phyloP scores from a whole-genome alignment of 1,140 invertebrate genomes.

The Mya arenaria region DNA sequence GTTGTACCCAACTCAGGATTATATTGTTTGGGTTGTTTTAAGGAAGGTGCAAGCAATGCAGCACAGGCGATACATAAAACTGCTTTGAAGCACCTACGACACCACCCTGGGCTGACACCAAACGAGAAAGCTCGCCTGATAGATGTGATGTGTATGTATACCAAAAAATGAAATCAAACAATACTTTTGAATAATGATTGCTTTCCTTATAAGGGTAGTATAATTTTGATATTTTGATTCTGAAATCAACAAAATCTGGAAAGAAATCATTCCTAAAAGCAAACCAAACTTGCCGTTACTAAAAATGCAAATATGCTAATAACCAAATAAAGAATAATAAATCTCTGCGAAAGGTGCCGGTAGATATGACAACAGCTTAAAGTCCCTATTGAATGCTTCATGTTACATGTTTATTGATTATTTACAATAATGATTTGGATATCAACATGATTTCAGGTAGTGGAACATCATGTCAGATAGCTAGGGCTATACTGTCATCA shows the following conservation, averaged over 20 bases:
- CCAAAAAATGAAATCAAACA: background rate
- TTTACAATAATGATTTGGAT: too few relatives aligned
- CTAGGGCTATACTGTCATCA: background rate
- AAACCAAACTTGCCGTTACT: too few relatives aligned
- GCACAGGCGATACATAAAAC: background rate
- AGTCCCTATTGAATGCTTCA: too few relatives aligned
- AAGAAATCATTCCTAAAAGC: too few relatives aligned
- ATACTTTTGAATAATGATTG: background rate
- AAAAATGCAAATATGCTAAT: background rate
- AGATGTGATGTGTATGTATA: constrained; percentile 8
- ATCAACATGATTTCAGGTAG: too few relatives aligned
- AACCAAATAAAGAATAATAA: background rate
- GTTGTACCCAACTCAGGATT: too few relatives aligned
- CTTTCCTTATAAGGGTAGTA: too few relatives aligned
- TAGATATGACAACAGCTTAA: too few relatives aligned
- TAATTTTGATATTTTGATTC: background rate
- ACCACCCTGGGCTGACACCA: background rate
- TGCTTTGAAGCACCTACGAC: background rate
- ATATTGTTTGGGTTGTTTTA: too few relatives aligned
- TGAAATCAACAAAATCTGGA: too few relatives aligned
- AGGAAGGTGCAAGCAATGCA: background rate
- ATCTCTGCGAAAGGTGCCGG: too few relatives aligned
- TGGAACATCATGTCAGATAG: background rate
- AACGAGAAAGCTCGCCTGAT: background rate
- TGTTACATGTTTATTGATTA: too few relatives aligned